phyloP scores from a whole-genome alignment of 1,140 invertebrate genomes.

The Oryctes rhinoceros region DNA sequence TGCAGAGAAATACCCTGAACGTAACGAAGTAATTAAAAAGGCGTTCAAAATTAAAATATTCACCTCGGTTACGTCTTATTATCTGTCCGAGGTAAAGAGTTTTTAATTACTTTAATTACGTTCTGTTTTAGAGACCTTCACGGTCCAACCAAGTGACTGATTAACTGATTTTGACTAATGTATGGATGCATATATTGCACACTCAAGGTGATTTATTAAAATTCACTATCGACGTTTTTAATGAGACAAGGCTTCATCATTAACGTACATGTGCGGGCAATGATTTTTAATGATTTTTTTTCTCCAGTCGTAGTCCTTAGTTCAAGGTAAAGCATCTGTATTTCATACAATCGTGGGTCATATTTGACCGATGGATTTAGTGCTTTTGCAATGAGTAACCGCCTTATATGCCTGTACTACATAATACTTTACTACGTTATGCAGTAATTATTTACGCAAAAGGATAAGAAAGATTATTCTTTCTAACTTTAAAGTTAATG shows the following conservation, averaged over 20 bases:
- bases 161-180: constrained; percentile 30
- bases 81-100: constrained; percentile 33
- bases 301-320: background rate
- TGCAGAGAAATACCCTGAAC: background rate
- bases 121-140: constrained; percentile 29
- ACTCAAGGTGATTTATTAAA: constrained; percentile 25
- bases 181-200: background rate
- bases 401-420: no score
- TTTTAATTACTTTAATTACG: constrained; percentile 34
- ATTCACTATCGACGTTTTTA: constrained; percentile 28
- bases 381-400: background rate
- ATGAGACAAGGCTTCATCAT: constrained; percentile 14
- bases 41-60: constrained; percentile 33
- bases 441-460: no score
- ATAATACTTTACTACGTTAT: no score
- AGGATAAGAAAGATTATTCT: no score
- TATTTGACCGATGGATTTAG: no score
- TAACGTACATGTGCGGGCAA: background rate
- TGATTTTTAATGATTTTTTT: background rate
- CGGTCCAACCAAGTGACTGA: constrained; percentile 8
- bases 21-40: constrained; percentile 34
- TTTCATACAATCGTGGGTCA: background rate
- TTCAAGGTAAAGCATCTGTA: background rate
- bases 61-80: constrained; percentile 24
- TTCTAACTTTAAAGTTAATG: no score